Evolutionary conservation across 1,140 invertebrate genomes (phyloP).

Genomic region (Penaeus chinensis): DNA sequence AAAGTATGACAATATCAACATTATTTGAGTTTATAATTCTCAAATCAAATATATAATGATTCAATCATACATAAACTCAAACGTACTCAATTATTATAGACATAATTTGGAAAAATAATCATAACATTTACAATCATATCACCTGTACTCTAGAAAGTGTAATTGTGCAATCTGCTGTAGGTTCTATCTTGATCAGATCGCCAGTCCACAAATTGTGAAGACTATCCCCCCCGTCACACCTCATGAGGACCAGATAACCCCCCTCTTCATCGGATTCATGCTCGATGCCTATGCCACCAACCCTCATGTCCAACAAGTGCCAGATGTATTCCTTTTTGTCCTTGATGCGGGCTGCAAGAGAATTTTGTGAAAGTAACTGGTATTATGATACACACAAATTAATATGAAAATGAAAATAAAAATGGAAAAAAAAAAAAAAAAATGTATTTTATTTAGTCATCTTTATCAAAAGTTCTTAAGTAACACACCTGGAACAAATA

Average conservation of each 20-base stretch:
- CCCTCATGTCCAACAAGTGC: slow-evolving; percentile 64
- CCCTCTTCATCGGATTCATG: slow-evolving; percentile 57
- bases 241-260: slow-evolving; percentile 69
- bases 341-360: slow-evolving; percentile 61
- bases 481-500: slow-evolving; percentile 69
- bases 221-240: slow-evolving; percentile 60
- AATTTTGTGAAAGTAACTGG: background rate
- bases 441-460: background rate
- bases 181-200: slow-evolving; percentile 67
- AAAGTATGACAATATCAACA: too few species aligned
- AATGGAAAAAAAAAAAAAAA: background rate
- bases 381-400: background rate
- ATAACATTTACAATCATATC: background rate
- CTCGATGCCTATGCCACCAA: slow-evolving; percentile 56
- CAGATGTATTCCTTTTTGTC: slow-evolving; percentile 64
- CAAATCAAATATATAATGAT: too few species aligned
- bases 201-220: slow-evolving; percentile 65
- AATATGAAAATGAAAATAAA: background rate
- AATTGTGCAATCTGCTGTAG: slow-evolving; percentile 70
- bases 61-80: too few species aligned
- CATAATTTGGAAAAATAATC: background rate
- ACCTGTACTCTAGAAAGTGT: slow-evolving; percentile 64
- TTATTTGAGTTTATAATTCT: too few species aligned
- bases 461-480: background rate
- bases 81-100: too few species aligned